Evolutionary conservation across 2,113 vertebrate genomes (phyloP), one percentile per base, ranked within the genome.

Genomic region (Pterocles burchelli): DNA sequence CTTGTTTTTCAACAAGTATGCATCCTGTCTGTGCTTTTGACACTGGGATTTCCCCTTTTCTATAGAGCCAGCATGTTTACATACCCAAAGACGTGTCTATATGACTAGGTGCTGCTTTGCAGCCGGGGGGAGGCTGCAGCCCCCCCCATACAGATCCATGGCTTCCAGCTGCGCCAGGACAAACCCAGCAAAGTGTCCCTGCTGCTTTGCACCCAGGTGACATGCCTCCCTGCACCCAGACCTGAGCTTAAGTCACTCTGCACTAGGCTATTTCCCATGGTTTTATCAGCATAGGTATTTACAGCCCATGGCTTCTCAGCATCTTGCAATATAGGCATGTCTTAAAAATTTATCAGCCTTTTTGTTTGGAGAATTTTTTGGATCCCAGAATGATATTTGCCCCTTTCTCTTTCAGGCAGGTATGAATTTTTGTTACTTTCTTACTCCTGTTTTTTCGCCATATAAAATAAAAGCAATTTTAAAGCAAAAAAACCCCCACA

Each of bases 381-480:
- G 34, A 78, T 25, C 31, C 41, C 65, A n/a, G 87, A 46, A 18
- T 75, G 68, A n/a, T 49, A n/a, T n/a, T 48, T 72, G 77, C 57
- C 61, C 58, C 52, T 14, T 78, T 45, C 49, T 88, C 66, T 65
- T 89, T 75, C 73, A 76, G 66, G 58, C 48, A 89, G 73, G 43
- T 38, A 72, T 85, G 89, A 77, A 77, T 95, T 96, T 95, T 95
- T 89, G 57, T 84, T 96, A 96, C 76, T 89, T 95, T 92, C 90
- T 90, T 90, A 85, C 85, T 90, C 49, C 82, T 76, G 21, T 85
- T 90, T 88, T 85, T 73, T 83, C 85, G 85, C 75, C 41, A 11
- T 80, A 10, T 52, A 76, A 91, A 97, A 96, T 97, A 96, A 97
- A 97, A 91, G n/a, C 17, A 10, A 41, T 70, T 54, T 91, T 76